A percentile compares a stretch with the other conserved stretches of the same genome.
Conservation (phyloP, 2,113 vertebrate species). For the Sorex araneus region DNA sequence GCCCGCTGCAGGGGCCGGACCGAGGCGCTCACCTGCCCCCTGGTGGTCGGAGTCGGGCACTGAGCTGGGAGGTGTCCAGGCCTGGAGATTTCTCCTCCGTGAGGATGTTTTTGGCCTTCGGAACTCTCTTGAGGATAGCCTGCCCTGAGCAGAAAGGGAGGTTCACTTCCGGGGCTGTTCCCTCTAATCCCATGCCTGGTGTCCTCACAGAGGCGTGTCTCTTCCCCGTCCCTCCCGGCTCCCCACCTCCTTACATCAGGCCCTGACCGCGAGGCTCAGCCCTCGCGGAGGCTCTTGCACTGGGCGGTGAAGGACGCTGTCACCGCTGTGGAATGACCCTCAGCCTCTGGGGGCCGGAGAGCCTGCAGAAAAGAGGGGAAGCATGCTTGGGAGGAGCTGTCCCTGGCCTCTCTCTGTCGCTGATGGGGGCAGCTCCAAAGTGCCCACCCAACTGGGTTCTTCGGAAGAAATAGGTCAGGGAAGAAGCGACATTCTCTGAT, state of each 20-base stretch:
- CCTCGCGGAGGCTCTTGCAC: neutral
- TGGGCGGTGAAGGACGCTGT: too few species aligned
- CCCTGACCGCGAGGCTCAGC: neutral
- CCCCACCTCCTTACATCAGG: too few species aligned
- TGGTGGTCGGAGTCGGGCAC: constrained; percentile 68
- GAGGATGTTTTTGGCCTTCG: neutral
- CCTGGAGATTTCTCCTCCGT: neutral
- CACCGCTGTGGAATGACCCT: neutral
- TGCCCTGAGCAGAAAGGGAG: neutral
- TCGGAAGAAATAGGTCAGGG: too few species aligned
- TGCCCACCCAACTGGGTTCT: too few species aligned
- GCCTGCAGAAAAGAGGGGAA: neutral
- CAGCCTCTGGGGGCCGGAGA: neutral
- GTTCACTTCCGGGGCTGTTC: neutral
- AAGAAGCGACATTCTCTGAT: too few species aligned
- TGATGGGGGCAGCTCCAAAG: too few species aligned
- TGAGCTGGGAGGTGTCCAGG: neutral
- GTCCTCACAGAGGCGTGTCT: neutral
- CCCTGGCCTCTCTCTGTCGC: too few species aligned
- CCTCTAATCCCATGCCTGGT: neutral
- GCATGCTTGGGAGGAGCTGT: neutral
- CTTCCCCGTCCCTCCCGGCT: too few species aligned
- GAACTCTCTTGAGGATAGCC: neutral
- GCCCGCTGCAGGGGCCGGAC: too few species aligned
- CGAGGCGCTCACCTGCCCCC: constrained; percentile 64